A percentile compares a stretch with the other conserved stretches of the same genome.
These are phyloP conservation scores for Nasonovia ribisnigri DNA, from an alignment of 2,888 invertebrate genomes.

Conservation along the genomic window DNA sequence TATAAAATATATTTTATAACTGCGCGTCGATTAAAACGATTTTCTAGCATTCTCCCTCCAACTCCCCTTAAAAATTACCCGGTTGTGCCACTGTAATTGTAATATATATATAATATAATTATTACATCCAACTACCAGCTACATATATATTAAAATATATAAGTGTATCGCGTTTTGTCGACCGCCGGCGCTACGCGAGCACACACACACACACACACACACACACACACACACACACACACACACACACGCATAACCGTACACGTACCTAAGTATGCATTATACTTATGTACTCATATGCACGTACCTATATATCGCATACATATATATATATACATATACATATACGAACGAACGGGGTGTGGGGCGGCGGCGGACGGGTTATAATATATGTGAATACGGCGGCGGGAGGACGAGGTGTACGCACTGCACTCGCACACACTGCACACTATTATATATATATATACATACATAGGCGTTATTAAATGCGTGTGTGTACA, in stretches of 20 bases:
- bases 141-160: neutral
- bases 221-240: neutral
- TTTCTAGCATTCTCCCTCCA: neutral
- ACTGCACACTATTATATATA: neutral
- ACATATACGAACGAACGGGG: neutral
- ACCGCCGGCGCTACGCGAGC: conserved; percentile 48
- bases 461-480: conserved; percentile 22
- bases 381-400: conserved; percentile 16
- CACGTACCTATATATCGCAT: neutral
- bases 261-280: neutral
- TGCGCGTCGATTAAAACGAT: neutral
- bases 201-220: neutral
- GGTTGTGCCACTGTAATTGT: neutral
- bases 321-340: neutral
- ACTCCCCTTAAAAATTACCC: neutral
- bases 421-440: neutral
- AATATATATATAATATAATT: neutral
- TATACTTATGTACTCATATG: neutral
- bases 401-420: neutral
- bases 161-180: conserved; percentile 12
- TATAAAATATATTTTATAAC: neutral
- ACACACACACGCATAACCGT: neutral
- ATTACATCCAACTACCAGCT: neutral
- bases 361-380: conserved; percentile 17
- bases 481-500: conserved; percentile 55